Evolutionary conservation across 2,113 vertebrate species (phyloP), one percentile per base, ranked within the genome.

Genomic region (Dipodomys ordii): DNA sequence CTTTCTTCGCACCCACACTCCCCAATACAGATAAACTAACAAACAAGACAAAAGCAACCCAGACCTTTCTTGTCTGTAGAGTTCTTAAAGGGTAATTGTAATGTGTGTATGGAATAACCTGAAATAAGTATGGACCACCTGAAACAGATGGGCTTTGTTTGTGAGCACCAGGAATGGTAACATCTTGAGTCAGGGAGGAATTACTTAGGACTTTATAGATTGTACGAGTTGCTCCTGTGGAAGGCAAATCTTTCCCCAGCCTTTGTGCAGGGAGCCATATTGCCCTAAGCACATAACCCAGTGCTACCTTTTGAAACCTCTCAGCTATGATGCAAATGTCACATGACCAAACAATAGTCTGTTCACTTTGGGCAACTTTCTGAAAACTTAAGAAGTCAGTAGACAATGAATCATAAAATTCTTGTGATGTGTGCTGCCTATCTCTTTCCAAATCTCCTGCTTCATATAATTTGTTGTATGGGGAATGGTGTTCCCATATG

Each of bases 341-440:
- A 11, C 60, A 67, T 10, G 19, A 19, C 6, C 23, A 30, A 32
- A 57, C 11, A 23, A 18, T 16, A 30, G 10, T 67, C 25, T 15
- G 22, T 23, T 23, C 18, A 25, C 12, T 16, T 23, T 4, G 0
- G 16, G 6, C 3, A 28, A 23, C 44, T 67, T 53, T 71, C 15
- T 9, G 6, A 19, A 72, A 1, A 16, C 2, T 32, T 28, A 1
- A 25, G 10, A 13, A 46, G 39, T 4, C 1, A 12, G 13, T 1
- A 39, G 4, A 39, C 6, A n/a, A 20, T 18, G 2, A 1, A 73
- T 35, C 25, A 19, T 20, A 22, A 0, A 20, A 9, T 49, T 2
- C 7, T 32, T 68, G 9, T 20, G 30, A 8, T 19, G 9, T 27
- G 18, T 53, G 8, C 11, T 73, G 16, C 15, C 22, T 77, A 9